Percentiles rank a stretch among this genome's conserved stretches.
Evolutionary conservation across 2,888 invertebrate species (phyloP).

Genomic region (Dioctria linearis): DNA sequence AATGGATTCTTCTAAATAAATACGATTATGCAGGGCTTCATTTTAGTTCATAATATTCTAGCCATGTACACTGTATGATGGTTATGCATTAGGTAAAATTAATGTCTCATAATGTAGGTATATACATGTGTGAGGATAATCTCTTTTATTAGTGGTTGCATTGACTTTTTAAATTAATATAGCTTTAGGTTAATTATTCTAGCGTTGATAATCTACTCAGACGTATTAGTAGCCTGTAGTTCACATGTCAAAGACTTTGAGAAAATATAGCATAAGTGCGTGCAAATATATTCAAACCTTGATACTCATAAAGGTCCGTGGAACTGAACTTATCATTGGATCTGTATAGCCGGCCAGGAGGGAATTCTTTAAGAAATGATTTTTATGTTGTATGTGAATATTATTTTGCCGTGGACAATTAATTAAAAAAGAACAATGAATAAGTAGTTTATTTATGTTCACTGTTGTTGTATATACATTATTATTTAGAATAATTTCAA

Average conservation of each 20-base stretch:
- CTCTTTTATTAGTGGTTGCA: not conserved
- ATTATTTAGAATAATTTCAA: not conserved
- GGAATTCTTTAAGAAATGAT: slow-evolving; percentile 66
- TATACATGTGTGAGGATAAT: not conserved
- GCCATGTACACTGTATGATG: not conserved
- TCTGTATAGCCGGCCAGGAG: slow-evolving; percentile 76
- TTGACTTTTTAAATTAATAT: not conserved
- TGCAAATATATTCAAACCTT: slow-evolving; percentile 68
- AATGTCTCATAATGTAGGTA: not conserved
- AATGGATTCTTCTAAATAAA: not conserved
- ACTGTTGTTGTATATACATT: slow-evolving; percentile 39
- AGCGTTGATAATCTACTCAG: slow-evolving; percentile 31
- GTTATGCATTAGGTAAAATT: not conserved
- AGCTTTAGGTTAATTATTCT: slow-evolving; percentile 30
- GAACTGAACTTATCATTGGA: slow-evolving; percentile 77
- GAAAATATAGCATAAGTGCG: slow-evolving; percentile 50
- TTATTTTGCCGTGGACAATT: slow-evolving; percentile 38
- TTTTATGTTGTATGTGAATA: slow-evolving; percentile 42
- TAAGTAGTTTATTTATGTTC: not conserved
- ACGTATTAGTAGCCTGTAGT: slow-evolving; percentile 12
- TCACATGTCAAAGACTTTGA: not conserved
- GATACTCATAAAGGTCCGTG: slow-evolving; percentile 73
- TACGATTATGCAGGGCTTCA: not conserved
- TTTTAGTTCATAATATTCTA: not conserved
- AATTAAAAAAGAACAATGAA: not conserved